A percentile compares a stretch with the other conserved stretches of the same genome.
Conservation (phyloP, 2,113 vertebrate genomes). For the Mesocricetus auratus region DNA sequence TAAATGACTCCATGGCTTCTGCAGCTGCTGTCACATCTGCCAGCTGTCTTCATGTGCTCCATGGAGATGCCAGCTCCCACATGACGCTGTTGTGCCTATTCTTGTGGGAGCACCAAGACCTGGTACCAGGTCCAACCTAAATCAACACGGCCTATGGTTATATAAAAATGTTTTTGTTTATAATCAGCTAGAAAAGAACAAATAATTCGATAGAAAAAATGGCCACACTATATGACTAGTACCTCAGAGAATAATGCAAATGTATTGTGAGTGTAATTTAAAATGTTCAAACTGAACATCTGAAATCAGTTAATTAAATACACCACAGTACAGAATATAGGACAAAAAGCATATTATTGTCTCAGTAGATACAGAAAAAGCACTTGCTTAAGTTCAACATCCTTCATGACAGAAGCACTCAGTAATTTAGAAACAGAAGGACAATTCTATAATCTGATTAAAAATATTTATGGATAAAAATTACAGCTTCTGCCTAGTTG, state of each 20-base stretch:
- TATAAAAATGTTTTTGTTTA: neutral
- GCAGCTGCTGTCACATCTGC: neutral
- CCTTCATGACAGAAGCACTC: conserved; percentile 18
- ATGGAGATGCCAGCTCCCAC: neutral
- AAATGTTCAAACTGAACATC: neutral
- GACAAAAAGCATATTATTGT: neutral
- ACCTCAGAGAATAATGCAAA: conserved; percentile 1
- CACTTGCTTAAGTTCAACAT: conserved; percentile 17
- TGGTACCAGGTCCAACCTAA: neutral
- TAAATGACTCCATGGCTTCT: neutral
- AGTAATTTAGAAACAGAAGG: neutral
- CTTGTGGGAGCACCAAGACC: neutral
- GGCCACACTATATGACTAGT: neutral
- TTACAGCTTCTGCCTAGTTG: neutral
- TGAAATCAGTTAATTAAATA: neutral
- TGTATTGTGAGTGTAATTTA: neutral
- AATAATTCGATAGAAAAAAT: neutral
- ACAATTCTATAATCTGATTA: conserved; percentile 20
- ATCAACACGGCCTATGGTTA: neutral
- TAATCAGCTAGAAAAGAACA: neutral
- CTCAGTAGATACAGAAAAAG: neutral
- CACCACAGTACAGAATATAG: neutral
- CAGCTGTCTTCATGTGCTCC: neutral
- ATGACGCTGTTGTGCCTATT: neutral
- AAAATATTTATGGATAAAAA: neutral